These are phyloP conservation scores for Aphodius granarius DNA, from an alignment of 2,888 invertebrate species.

Conservation along the genomic window DNA sequence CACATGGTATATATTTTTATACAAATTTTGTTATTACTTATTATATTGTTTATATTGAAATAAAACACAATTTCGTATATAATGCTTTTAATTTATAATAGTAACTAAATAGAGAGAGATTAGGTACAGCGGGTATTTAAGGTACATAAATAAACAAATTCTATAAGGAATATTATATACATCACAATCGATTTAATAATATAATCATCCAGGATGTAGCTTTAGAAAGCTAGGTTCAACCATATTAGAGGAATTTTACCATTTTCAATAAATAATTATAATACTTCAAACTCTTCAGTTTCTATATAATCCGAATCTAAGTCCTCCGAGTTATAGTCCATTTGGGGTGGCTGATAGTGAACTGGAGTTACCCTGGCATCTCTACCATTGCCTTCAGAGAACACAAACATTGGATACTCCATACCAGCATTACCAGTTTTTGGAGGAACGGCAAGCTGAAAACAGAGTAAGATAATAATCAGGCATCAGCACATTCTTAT, in stretches of 20 bases:
- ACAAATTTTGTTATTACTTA: background rate
- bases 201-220: conserved; percentile 1
- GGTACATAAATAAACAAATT: background rate
- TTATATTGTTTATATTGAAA: conserved; percentile 5
- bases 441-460: conserved; percentile 43
- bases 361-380: conserved; percentile 50
- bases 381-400: conserved; percentile 71
- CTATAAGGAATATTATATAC: conserved; percentile 1
- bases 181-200: conserved; percentile 9
- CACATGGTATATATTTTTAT: background rate
- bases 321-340: conserved; percentile 51
- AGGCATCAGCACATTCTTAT: too few relatives aligned
- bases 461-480: too few relatives aligned
- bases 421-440: conserved; percentile 47
- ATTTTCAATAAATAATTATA: conserved; percentile 50
- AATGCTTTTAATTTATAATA: background rate
- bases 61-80: background rate
- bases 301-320: conserved; percentile 65
- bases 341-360: conserved; percentile 39
- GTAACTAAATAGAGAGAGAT: conserved; percentile 4
- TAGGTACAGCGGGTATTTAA: background rate
- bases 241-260: background rate
- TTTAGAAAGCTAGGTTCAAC: background rate
- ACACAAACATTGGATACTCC: conserved; percentile 85
- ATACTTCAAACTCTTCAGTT: conserved; percentile 73